phyloP scores from a whole-genome alignment of 1,140 invertebrate species.

The Diachasma alloeum region DNA sequence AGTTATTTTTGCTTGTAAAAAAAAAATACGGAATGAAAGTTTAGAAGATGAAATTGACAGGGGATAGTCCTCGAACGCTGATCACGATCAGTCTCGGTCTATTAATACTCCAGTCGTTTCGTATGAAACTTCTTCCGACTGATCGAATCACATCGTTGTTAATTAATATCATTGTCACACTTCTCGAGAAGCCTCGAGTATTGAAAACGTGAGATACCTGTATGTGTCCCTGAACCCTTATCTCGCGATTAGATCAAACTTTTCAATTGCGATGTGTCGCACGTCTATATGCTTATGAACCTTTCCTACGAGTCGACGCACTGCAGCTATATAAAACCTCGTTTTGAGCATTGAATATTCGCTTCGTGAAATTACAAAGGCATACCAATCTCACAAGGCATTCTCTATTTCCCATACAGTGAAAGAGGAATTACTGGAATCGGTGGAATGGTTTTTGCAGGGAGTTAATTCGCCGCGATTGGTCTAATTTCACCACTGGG shows the following conservation, averaged over 20 bases:
- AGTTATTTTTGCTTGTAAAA: background rate
- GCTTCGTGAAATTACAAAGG: background rate
- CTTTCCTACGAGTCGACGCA: background rate
- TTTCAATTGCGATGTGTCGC: slow-evolving; percentile 54
- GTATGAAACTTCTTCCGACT: background rate
- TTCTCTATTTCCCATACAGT: background rate
- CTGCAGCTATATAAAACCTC: slow-evolving; percentile 25
- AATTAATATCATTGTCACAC: slow-evolving; percentile 34
- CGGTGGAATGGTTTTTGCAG: background rate
- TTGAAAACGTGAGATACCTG: slow-evolving; percentile 32
- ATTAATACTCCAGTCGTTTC: slow-evolving; percentile 17
- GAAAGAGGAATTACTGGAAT: background rate
- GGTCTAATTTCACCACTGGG: background rate
- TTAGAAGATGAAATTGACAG: background rate
- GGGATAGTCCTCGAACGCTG: slow-evolving; percentile 9
- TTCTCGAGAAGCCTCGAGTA: slow-evolving; percentile 11
- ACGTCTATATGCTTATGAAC: slow-evolving; percentile 41
- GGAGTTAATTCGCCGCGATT: background rate
- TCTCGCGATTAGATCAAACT: slow-evolving; percentile 32
- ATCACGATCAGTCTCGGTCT: slow-evolving; percentile 10
- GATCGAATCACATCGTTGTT: slow-evolving; percentile 10
- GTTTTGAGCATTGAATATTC: background rate
- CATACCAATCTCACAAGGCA: background rate
- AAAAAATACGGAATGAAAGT: background rate
- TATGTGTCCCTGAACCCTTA: slow-evolving; percentile 31